Evolutionary conservation across 2,888 invertebrate species (phyloP), one percentile per base, ranked within the genome.

Genomic region (Hypena proboscidalis): DNA sequence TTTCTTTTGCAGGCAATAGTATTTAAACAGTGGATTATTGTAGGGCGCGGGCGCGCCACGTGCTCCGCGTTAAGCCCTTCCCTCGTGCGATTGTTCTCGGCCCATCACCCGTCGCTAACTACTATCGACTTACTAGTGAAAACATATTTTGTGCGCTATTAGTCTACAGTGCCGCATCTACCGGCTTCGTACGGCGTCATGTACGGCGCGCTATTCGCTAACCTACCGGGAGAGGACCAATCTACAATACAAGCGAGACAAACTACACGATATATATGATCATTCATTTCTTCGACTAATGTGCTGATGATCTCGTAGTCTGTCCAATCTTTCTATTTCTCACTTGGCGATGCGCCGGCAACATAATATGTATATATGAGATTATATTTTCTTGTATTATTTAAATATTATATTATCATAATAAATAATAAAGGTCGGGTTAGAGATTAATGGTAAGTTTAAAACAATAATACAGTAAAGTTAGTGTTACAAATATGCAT

Each of bases 381-480:
- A 40, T 32, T 15, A 40, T 32, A 23, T 21, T 37, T 31, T 46
- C 37, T 29, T 42, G 36, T 33, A 31, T 29, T 7, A 15, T 50
- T 30, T 42, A 42, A 17, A 26, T 27, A 23, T 54, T 56, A 54
- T 35, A 46, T 36, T 45, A 14, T n/a, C n/a, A 33, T 23, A 50
- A 55, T 52, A 51, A 22, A 35, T 55, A 55, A 57, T 50, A 39
- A 53, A 38, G 45, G 30, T 35, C 10, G 19, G 14, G 5, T 9
- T 35, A 40, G 41, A 29, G 33, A 41, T 47, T 47, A 42, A 36
- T 58, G 36, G 17, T 13, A 26, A 38, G 41, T 36, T 34, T 35
- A 27, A 36, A 29, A 42, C 32, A 32, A 35, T 13, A 26, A 32
- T 35, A 50, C 43, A 47, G 30, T 30, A 11, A 32, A 43, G 27